Conservation (phyloP, 2,797 vertebrate genomes). For the Macropus fuliginosus region DNA sequence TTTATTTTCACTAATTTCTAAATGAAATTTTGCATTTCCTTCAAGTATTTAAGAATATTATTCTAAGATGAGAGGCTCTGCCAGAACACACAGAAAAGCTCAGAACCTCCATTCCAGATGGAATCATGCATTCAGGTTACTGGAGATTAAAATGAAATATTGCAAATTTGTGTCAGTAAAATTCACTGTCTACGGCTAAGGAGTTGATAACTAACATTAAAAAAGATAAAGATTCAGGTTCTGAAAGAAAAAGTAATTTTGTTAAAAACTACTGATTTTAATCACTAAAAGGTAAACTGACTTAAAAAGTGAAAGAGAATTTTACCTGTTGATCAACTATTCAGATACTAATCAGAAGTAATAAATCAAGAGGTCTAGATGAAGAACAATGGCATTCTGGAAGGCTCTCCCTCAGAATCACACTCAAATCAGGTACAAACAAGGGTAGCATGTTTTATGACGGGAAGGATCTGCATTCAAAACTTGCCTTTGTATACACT, state of each 20-base stretch:
- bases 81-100: neutral
- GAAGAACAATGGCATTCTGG: neutral
- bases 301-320: neutral
- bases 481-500: neutral
- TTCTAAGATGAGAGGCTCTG: too few relatives aligned
- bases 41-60: too few relatives aligned
- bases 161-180: neutral
- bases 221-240: neutral
- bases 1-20: too few relatives aligned
- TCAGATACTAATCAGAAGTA: neutral
- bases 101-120: neutral
- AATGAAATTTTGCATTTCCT: too few relatives aligned
- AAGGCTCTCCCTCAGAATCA: neutral
- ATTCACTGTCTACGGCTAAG: neutral
- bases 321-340: neutral
- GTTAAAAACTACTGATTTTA: neutral
- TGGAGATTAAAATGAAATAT: neutral
- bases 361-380: neutral
- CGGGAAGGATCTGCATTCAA: neutral
- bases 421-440: neutral
- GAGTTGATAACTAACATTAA: neutral
- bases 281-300: neutral
- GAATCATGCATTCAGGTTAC: neutral
- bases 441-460: neutral
- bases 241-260: neutral